These are phyloP conservation scores for Fringilla coelebs DNA, from an alignment of 2,797 vertebrate species.

Conservation along the genomic window DNA sequence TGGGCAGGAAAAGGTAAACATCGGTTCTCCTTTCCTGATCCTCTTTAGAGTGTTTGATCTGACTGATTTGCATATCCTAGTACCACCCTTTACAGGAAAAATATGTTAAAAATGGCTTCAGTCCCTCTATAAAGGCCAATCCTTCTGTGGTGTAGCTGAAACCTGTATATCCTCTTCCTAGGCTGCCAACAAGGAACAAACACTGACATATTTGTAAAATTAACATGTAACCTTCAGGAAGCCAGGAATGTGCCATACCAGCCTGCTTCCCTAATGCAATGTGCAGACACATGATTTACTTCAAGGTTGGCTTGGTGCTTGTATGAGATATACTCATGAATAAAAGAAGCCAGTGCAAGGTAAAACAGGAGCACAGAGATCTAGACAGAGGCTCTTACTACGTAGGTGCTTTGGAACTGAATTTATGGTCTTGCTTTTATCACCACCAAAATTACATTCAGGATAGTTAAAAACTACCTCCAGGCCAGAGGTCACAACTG, in stretches of 20 bases:
- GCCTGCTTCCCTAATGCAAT: neutral
- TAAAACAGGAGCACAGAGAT: neutral
- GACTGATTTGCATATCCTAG: neutral
- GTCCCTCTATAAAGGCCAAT: fast-evolving
- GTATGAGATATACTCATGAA: neutral
- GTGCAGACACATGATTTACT: neutral
- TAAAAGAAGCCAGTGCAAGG: neutral
- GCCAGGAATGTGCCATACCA: neutral
- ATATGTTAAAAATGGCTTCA: neutral
- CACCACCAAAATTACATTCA: neutral
- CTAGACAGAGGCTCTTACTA: neutral
- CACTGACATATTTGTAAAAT: neutral
- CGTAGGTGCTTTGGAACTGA: neutral
- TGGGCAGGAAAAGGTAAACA: neutral
- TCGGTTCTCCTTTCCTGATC: neutral
- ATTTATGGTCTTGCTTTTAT: neutral
- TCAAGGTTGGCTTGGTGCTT: neutral
- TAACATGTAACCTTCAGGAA: neutral
- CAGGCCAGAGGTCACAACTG: neutral
- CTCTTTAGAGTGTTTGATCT: neutral
- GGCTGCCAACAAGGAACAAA: neutral
- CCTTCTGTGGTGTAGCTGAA: neutral
- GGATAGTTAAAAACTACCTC: neutral
- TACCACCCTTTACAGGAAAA: neutral
- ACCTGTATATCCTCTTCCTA: neutral